Evolutionary conservation across 2,797 vertebrate genomes (phyloP).

Genomic region (Chromobotia macracanthus): DNA sequence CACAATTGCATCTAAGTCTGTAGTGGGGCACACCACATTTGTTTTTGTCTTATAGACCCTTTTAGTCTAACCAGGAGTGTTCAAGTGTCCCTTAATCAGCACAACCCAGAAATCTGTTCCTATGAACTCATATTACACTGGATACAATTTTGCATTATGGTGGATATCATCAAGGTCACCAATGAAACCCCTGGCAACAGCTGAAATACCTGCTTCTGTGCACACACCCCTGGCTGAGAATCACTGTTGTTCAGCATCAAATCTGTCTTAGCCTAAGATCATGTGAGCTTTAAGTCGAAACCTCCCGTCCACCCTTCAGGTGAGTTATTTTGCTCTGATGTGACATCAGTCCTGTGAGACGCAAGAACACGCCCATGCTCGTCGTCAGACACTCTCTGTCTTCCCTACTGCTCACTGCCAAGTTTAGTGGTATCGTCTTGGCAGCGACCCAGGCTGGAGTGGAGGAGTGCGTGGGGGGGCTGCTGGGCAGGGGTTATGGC

Average conservation of each 20-base stretch:
- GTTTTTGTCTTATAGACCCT: too few species aligned
- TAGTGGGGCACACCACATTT: background rate
- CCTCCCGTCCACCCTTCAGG: slow-evolving; percentile 29
- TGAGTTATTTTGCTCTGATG: slow-evolving; percentile 41
- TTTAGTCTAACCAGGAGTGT: too few species aligned
- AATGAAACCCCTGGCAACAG: background rate
- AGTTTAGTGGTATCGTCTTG: slow-evolving; percentile 69
- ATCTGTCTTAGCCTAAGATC: background rate
- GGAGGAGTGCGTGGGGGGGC: slow-evolving; percentile 48
- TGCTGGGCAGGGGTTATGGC: slow-evolving; percentile 72
- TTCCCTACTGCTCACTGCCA: slow-evolving; percentile 63
- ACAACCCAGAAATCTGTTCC: background rate
- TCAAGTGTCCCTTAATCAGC: too few species aligned
- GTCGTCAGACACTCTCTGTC: slow-evolving; percentile 47
- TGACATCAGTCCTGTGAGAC: slow-evolving; percentile 25
- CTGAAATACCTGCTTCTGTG: background rate
- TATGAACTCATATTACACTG: background rate
- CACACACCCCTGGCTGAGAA: background rate
- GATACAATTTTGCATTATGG: background rate
- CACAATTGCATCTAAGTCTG: background rate
- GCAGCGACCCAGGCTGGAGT: slow-evolving; percentile 67
- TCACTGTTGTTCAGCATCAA: background rate
- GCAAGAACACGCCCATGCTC: slow-evolving; percentile 26
- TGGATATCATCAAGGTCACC: background rate
- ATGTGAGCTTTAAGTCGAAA: slow-evolving; percentile 20